These are phyloP conservation scores for Gnathonemus longibarbis DNA, from an alignment of 2,113 vertebrate species.

Conservation along the genomic window DNA sequence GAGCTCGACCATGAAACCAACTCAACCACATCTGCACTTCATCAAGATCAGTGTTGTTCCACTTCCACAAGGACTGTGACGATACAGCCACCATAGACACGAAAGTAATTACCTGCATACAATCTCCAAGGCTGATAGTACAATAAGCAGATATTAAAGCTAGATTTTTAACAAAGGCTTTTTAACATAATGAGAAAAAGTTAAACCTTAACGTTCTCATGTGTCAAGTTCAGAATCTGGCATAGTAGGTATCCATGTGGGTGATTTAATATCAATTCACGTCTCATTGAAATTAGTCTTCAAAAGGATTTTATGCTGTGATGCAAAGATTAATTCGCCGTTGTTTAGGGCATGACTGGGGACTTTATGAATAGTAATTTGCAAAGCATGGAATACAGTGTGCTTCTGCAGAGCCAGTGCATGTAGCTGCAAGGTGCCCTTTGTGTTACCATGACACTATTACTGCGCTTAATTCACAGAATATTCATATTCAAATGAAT, in stretches of 20 bases:
- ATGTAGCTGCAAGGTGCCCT: background rate
- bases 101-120: background rate
- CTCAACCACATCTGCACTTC: background rate
- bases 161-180: background rate
- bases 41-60: background rate
- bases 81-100: background rate
- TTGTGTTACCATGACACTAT: background rate
- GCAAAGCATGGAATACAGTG: background rate
- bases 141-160: background rate
- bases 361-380: background rate
- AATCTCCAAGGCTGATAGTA: background rate
- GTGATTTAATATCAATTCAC: background rate
- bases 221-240: no score
- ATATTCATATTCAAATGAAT: background rate
- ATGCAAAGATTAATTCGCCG: background rate
- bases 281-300: background rate
- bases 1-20: background rate
- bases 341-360: background rate
- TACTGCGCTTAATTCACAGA: background rate
- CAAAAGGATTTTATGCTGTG: slow-evolving; percentile 6
- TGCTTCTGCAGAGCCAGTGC: background rate
- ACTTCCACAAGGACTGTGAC: background rate
- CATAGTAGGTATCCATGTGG: background rate
- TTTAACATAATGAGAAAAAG: background rate
- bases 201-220: background rate